Base-by-base conservation (phyloP, 2,888 invertebrate genomes). In the Volucella zonaria region DNA sequence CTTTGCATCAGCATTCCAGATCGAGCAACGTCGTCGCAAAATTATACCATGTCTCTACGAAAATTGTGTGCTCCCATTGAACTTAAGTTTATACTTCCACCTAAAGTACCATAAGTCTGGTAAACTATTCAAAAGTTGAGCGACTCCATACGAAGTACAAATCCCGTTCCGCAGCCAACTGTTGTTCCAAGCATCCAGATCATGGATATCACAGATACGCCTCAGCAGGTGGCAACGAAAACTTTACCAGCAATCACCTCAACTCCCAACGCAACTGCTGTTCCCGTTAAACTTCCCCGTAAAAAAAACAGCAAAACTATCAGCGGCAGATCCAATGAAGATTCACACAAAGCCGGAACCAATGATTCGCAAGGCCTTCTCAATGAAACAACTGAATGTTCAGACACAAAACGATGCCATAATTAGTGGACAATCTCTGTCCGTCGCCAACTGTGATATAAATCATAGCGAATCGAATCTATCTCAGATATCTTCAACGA, bases 1-100 rank as follows among this genome's bases (percentile, higher is more conserved):
- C 86, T 96, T 95, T 90, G 96, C 97, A 12, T 96, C 96, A 90
- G 95, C 96, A 8, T 92, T 96, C 54, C 95, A 95, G 88, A 96
- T 97, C n/a, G 96, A 94, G 86, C 92, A 93, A 88, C 90, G 92
- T 18, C 90, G 93, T 74, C 92, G 95, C 62, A 95, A 95, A 92
- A 94, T 96, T 70, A 93, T 96, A 62, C 96, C 96, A 0, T 94
- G 95, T 87, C 91, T 96, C 87, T 96, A 95, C 89, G 93, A 94
- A 82, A 90, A 92, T 9, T 95, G 95, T 88, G 89, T 92, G 67
- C 90, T 96, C 86, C 96, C 96, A 1, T 91, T 92, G 38, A 94
- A 95, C 88, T 91, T 96, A 66, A 93, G 92, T 40, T 95, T 94
- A 88, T 95, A 95, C 89, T 95, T 94, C 89, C 93, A 93, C 87